A percentile compares a stretch with the other conserved stretches of the same genome.
These are phyloP conservation scores for Phrynosoma blainvillii DNA, from an alignment of 2,113 vertebrate genomes.

Conservation along the genomic window DNA sequence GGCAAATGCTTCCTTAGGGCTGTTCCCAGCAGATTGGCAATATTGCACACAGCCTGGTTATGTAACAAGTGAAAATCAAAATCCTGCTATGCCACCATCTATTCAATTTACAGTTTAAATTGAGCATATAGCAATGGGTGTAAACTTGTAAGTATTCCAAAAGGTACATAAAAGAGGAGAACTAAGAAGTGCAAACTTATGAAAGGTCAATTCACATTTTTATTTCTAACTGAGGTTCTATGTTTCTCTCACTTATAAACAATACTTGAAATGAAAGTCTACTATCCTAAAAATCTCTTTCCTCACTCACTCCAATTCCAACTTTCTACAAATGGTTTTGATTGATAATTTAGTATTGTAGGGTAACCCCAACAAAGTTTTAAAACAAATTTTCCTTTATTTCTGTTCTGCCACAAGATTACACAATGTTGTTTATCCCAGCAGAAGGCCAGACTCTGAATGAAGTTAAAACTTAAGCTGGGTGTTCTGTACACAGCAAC, in stretches of 20 bases:
- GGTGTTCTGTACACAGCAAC: not conserved
- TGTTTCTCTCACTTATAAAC: not conserved
- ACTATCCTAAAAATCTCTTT: not conserved
- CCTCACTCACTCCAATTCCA: not conserved
- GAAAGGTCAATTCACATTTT: not conserved
- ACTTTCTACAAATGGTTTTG: not conserved
- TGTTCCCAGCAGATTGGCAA: not conserved
- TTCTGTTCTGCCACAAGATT: not conserved
- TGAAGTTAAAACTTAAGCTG: not conserved
- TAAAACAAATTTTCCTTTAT: not conserved
- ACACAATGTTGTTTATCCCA: not conserved
- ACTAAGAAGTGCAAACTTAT: not conserved
- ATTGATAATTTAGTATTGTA: not conserved
- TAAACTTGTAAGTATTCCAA: not conserved
- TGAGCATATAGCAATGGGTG: not conserved
- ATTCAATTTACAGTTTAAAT: not conserved
- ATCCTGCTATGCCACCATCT: not conserved
- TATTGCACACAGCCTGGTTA: slow-evolving; percentile 20
- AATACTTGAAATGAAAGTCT: not conserved
- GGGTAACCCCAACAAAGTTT: not conserved
- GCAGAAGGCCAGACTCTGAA: not conserved
- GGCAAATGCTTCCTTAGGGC: slow-evolving; percentile 28
- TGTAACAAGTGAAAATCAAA: not conserved
- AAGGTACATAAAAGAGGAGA: not conserved
- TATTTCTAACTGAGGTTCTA: not conserved